Evolutionary conservation across 1,140 invertebrate genomes (phyloP).

Genomic region (Ridgeia piscesae): DNA sequence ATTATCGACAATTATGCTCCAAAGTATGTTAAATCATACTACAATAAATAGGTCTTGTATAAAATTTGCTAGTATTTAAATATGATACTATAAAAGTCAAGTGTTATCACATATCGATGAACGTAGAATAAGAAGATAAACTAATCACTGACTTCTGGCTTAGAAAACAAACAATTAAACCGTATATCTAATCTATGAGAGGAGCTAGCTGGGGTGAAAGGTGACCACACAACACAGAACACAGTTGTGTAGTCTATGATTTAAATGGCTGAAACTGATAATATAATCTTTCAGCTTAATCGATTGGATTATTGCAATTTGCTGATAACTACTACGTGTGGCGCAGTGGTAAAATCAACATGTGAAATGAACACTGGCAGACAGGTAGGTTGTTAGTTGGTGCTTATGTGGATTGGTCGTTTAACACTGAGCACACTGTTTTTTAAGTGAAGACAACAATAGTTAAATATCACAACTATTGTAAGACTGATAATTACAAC

Average conservation of each 20-base stretch:
- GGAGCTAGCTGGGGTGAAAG: neutral
- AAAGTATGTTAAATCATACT: neutral
- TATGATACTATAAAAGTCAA: neutral
- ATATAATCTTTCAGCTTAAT: neutral
- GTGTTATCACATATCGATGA: neutral
- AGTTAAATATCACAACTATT: no score
- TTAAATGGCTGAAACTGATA: neutral
- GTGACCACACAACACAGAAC: neutral
- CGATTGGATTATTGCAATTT: neutral
- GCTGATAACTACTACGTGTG: neutral
- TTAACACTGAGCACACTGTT: neutral
- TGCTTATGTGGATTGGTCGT: neutral
- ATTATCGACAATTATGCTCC: no score
- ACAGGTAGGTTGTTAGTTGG: neutral
- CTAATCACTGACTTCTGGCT: neutral
- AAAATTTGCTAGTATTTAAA: neutral
- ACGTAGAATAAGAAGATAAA: neutral
- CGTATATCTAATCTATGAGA: neutral
- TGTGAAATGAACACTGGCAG: neutral
- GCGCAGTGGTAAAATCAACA: neutral
- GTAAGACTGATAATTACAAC: no score
- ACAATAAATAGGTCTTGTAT: neutral
- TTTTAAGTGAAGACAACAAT: no score
- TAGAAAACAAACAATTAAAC: neutral
- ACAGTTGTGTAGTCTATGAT: neutral